Percentiles rank a stretch among this genome's conserved stretches.
Conservation (phyloP, 2,113 vertebrate species). For the Anarrhichthys ocellatus region DNA sequence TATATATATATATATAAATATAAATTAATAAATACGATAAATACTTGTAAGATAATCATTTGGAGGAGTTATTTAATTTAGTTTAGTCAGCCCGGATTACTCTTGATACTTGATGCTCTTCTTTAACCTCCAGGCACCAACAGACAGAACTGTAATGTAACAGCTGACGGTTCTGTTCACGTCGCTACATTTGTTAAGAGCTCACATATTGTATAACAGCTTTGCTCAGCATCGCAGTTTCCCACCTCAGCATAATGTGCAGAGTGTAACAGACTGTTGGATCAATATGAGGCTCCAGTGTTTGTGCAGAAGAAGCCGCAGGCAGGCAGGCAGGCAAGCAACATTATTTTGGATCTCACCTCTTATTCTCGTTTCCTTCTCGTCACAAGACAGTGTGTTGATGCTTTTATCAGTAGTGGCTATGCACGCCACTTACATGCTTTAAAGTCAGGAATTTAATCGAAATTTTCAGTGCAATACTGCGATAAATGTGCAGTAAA, state of each 20-base stretch:
- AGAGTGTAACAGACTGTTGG: conserved; percentile 1
- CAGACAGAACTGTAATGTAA: not conserved
- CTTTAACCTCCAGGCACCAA: not conserved
- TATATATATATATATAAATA: too few relatives aligned
- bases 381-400: too few relatives aligned
- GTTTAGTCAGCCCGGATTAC: too few relatives aligned
- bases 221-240: conserved; percentile 6
- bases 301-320: conserved; percentile 32
- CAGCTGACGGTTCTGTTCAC: not conserved
- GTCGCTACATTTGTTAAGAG: not conserved
- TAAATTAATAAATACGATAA: too few relatives aligned
- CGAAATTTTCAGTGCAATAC: too few relatives aligned
- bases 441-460: too few relatives aligned
- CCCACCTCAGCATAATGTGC: conserved; percentile 32
- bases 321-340: not conserved
- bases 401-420: too few relatives aligned
- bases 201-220: conserved; percentile 6
- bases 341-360: conserved; percentile 51
- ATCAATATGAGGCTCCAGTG: conserved; percentile 47
- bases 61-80: too few relatives aligned
- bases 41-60: too few relatives aligned
- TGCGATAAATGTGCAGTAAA: not conserved
- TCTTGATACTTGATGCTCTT: too few relatives aligned
- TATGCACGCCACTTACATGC: too few relatives aligned
- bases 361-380: conserved; percentile 13